phyloP scores from a whole-genome alignment of 2,113 vertebrate species.

The Apodemus sylvaticus region DNA sequence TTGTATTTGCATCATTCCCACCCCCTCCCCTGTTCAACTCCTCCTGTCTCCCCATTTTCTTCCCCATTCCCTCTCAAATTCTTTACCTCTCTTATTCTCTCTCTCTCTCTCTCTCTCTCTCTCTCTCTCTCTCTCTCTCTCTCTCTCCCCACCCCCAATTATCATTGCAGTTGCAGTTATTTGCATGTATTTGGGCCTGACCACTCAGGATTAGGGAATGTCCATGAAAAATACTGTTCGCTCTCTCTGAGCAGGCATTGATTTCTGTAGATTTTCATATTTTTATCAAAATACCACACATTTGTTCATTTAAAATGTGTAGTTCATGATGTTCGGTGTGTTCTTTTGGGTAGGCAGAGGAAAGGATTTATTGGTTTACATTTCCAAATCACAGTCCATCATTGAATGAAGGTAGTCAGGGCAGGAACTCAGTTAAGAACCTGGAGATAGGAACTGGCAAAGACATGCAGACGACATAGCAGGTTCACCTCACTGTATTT shows the following conservation, averaged over 20 bases:
- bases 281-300: not conserved
- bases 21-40: not conserved
- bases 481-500: not conserved
- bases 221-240: not conserved
- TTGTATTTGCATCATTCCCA: not conserved
- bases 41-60: not conserved
- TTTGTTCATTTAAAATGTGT: not conserved
- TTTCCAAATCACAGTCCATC: not conserved
- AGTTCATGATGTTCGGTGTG: not conserved
- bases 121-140: too few relatives aligned
- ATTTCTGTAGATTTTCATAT: not conserved
- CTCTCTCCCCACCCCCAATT: not conserved
- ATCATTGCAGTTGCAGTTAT: not conserved
- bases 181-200: not conserved
- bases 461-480: not conserved
- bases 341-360: not conserved
- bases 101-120: too few relatives aligned
- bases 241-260: not conserved
- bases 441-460: not conserved
- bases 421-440: not conserved
- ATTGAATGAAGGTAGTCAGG: not conserved
- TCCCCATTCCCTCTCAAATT: not conserved
- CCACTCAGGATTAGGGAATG: not conserved
- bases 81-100: not conserved
- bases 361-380: not conserved